Conservation (phyloP, 2,797 vertebrate genomes). For the Microctenopoma lineatum region DNA sequence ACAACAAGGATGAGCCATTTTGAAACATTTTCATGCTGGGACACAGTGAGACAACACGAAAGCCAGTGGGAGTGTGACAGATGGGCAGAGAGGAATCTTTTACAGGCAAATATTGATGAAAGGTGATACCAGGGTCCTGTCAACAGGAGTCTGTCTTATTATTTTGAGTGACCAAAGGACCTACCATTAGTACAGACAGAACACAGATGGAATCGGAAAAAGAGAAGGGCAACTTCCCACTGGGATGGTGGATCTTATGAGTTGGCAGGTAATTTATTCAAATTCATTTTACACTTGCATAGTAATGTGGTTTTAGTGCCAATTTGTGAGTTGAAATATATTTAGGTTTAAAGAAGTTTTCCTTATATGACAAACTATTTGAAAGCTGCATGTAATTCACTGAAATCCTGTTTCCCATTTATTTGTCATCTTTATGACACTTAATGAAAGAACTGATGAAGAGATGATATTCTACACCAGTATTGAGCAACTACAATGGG, state of each 20-base stretch:
- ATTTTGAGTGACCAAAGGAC: slow-evolving; percentile 33
- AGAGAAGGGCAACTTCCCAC: slow-evolving; percentile 33
- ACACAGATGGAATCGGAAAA: slow-evolving; percentile 19
- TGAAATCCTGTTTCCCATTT: no score
- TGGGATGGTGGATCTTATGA: slow-evolving; percentile 21
- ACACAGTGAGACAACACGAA: slow-evolving; percentile 5
- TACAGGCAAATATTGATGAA: no score
- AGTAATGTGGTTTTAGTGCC: background rate
- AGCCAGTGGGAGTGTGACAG: slow-evolving; percentile 1
- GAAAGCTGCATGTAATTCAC: no score
- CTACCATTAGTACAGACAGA: slow-evolving; percentile 18
- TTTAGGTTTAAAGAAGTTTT: background rate
- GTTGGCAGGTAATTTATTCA: slow-evolving; percentile 3
- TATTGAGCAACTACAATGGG: no score
- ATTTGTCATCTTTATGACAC: background rate
- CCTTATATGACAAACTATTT: slow-evolving; percentile 5
- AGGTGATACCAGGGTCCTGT: no score
- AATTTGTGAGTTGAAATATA: slow-evolving; percentile 5
- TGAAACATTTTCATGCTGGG: no score
- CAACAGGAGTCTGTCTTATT: slow-evolving; percentile 24
- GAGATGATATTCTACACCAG: background rate
- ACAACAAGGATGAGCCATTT: no score
- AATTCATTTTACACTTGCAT: slow-evolving; percentile 11
- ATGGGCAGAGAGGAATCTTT: no score
- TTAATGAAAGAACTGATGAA: background rate